phyloP scores from a whole-genome alignment of 2,888 invertebrate genomes.

The Drepana falcataria region DNA sequence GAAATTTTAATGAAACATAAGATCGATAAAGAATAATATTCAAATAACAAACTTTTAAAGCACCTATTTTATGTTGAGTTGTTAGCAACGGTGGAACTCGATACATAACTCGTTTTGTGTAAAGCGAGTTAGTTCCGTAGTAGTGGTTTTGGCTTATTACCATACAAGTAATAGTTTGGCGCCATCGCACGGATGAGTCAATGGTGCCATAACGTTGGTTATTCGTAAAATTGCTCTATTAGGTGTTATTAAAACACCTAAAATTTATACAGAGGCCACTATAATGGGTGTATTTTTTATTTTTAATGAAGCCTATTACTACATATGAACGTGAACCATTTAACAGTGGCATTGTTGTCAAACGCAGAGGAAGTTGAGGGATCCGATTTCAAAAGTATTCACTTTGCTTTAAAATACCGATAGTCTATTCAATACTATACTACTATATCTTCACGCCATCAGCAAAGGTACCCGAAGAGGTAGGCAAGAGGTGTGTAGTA shows the following conservation, averaged over 20 bases:
- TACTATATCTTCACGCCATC: too few relatives aligned
- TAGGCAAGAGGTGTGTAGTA: too few relatives aligned
- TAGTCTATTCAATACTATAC: too few relatives aligned
- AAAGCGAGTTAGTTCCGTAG: slow-evolving; percentile 16
- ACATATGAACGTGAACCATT: too few relatives aligned
- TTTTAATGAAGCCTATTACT: neutral
- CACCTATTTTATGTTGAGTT: neutral
- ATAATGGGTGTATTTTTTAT: neutral
- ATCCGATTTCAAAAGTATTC: too few relatives aligned
- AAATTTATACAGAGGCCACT: neutral
- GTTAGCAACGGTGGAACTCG: slow-evolving; percentile 19
- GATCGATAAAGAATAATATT: too few relatives aligned
- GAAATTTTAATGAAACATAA: too few relatives aligned
- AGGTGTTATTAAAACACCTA: slow-evolving; percentile 21
- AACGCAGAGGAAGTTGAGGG: too few relatives aligned
- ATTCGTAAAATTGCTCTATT: slow-evolving; percentile 42
- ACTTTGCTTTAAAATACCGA: too few relatives aligned
- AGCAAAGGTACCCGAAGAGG: too few relatives aligned
- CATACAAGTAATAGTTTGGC: slow-evolving; percentile 51
- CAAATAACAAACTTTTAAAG: slow-evolving; percentile 38
- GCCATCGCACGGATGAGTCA: slow-evolving; percentile 44
- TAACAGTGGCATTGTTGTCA: too few relatives aligned
- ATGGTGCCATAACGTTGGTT: slow-evolving; percentile 37
- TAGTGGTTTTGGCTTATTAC: slow-evolving; percentile 38
- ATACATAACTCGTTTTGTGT: slow-evolving; percentile 27